Evolutionary conservation across 2,113 vertebrate genomes (phyloP), one percentile per base, ranked within the genome.

Genomic region (Oxyura jamaicensis): DNA sequence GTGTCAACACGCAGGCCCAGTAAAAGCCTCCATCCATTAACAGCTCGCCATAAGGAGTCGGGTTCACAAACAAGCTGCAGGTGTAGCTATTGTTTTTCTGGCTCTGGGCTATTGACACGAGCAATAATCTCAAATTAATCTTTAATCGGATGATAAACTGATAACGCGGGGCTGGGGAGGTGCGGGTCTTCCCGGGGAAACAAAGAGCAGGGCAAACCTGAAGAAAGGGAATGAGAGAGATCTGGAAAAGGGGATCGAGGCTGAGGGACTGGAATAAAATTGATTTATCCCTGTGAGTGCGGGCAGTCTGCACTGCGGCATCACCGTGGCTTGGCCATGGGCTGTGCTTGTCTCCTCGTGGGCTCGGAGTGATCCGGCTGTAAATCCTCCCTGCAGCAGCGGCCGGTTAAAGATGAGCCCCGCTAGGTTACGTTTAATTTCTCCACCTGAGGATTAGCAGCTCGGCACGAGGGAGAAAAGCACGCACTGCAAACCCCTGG

Each of bases 11-110:
- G 72, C 65, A 41, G 88, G 3, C 8, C 82, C 3, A 22, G 41
- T 71, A 83, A 88, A 46, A 95, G 86, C 76, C 84, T 50, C 85
- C 5, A 36, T 97, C 97, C 92, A 90, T 97, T 95, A 95, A 94
- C 96, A 90, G 94, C 65, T 95, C 11, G 0, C 94, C 89, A 89
- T 91, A 83, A 92, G 83, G 56, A 95, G 58, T 1, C 2, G 71
- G 71, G 81, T 83, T 91, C 92, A 83, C 96, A 97, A 96, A 97
- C 97, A 97, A 80, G 42, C 88, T 90, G 97, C 97, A 98, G 97
- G 97, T 97, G 97, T 92, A 96, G 90, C 86, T 60, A 67, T 96
- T 97, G 96, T 96, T 92, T 91, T 58, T 75, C 48, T 19, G 13
- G 39, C 96, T 90, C 71, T n/a, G 73, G 91, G 79, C 90, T 84